Conservation (phyloP, 2,797 vertebrate species). For the Gymnocypris eckloni region DNA sequence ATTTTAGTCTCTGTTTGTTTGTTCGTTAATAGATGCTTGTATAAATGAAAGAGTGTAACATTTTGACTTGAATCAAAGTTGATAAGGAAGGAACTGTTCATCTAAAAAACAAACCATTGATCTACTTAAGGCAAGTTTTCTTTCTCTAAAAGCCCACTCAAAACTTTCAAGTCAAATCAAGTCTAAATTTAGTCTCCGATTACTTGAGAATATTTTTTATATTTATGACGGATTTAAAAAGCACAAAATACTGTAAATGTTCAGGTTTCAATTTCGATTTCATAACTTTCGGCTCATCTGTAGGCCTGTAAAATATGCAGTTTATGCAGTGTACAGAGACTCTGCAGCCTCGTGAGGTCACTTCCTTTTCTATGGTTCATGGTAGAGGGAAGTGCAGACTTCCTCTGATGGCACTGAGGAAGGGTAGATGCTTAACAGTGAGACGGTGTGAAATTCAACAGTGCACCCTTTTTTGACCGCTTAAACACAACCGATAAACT, state of each 20-base stretch:
- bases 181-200: neutral
- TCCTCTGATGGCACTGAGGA: conserved; percentile 51
- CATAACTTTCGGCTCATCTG: neutral
- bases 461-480: neutral
- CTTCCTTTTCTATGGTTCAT: conserved; percentile 26
- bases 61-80: neutral
- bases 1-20: neutral
- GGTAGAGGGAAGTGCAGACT: conserved; percentile 61
- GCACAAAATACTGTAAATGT: neutral
- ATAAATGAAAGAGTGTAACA: neutral
- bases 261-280: neutral
- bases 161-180: neutral
- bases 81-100: neutral
- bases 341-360: conserved; percentile 16
- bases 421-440: conserved; percentile 57
- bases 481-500: neutral
- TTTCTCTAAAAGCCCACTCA: neutral
- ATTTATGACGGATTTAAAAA: neutral
- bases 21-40: neutral
- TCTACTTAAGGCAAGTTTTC: neutral
- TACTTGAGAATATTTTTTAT: neutral
- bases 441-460: conserved; percentile 26
- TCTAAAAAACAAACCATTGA: neutral
- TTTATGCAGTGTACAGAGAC: neutral
- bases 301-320: neutral